Conservation (phyloP, 1,140 invertebrate species). For the Matsumurasca onukii region DNA sequence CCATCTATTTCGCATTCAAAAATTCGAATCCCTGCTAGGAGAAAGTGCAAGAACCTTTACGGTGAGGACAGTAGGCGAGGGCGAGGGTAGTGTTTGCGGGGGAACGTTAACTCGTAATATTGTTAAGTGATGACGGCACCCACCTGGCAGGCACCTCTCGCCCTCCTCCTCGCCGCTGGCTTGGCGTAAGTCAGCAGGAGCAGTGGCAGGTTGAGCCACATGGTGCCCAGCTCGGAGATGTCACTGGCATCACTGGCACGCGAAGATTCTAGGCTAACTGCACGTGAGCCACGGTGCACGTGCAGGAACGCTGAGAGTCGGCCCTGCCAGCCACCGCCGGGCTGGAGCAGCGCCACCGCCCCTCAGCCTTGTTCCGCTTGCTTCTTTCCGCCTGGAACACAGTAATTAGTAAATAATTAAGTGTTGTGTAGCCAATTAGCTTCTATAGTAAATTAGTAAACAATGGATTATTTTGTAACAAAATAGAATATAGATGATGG, state of each 20-base stretch:
- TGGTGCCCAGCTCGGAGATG: slow-evolving; percentile 70
- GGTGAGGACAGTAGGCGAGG: background rate
- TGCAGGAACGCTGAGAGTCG: slow-evolving; percentile 77
- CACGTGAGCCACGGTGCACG: slow-evolving; percentile 77
- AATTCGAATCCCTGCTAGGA: background rate
- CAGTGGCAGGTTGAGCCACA: slow-evolving; percentile 77
- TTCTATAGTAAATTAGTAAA: background rate
- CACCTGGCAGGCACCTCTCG: slow-evolving; percentile 21
- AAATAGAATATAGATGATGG: background rate
- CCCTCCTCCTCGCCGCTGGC: slow-evolving; percentile 42
- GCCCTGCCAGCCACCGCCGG: slow-evolving; percentile 73
- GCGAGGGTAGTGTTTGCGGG: background rate
- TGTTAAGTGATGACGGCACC: background rate
- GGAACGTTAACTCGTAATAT: background rate
- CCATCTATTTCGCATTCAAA: background rate
- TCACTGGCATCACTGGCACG: slow-evolving; percentile 80
- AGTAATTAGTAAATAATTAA: background rate
- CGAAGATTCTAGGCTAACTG: slow-evolving; percentile 82
- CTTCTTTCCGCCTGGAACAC: slow-evolving; percentile 59
- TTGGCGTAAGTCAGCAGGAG: slow-evolving; percentile 71
- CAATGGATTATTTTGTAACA: background rate
- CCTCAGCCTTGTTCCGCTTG: slow-evolving; percentile 70
- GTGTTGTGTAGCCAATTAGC: background rate
- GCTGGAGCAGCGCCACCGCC: slow-evolving; percentile 78
- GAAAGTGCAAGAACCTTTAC: background rate